Evolutionary conservation across 1,140 invertebrate species (phyloP).

Genomic region (Radopholus similis): DNA sequence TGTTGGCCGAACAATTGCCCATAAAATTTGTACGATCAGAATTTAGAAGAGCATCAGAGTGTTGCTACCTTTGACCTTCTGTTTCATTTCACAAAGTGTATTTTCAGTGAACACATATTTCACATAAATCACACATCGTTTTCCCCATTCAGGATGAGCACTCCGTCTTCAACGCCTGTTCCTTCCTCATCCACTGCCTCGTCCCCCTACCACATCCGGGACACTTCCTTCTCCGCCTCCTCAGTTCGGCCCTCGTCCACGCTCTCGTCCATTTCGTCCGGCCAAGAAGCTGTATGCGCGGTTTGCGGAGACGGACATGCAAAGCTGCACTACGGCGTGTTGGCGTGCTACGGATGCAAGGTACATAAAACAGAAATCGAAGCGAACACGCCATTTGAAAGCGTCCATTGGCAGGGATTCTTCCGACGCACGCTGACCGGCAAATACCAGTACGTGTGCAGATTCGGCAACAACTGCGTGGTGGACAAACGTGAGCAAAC

Average conservation of each 20-base stretch:
- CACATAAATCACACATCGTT: too few relatives aligned
- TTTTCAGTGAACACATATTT: too few relatives aligned
- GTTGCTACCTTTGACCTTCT: too few relatives aligned
- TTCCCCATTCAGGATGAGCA: too few relatives aligned
- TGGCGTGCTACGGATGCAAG: slow-evolving; percentile 55
- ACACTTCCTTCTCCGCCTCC: slow-evolving; percentile 19
- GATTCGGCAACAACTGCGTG: slow-evolving; percentile 59
- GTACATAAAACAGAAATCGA: slow-evolving; percentile 4
- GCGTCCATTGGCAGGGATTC: slow-evolving; percentile 36
- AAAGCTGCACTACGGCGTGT: slow-evolving; percentile 56
- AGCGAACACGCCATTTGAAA: background rate
- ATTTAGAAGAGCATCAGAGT: too few relatives aligned
- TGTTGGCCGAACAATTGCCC: too few relatives aligned
- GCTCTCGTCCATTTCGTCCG: slow-evolving; percentile 8
- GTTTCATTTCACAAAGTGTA: too few relatives aligned
- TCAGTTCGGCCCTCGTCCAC: background rate
- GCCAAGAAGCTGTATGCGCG: slow-evolving; percentile 48
- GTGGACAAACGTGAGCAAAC: slow-evolving; percentile 57
- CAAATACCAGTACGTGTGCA: slow-evolving; percentile 58
- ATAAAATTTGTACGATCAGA: too few relatives aligned
- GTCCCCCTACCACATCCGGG: slow-evolving; percentile 42
- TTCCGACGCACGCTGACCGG: slow-evolving; percentile 57
- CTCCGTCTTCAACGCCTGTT: too few relatives aligned
- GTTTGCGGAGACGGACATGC: slow-evolving; percentile 56
- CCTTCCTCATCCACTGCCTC: slow-evolving; percentile 17